Conservation (phyloP, 2,113 vertebrate genomes). For the Dipodomys spectabilis region DNA sequence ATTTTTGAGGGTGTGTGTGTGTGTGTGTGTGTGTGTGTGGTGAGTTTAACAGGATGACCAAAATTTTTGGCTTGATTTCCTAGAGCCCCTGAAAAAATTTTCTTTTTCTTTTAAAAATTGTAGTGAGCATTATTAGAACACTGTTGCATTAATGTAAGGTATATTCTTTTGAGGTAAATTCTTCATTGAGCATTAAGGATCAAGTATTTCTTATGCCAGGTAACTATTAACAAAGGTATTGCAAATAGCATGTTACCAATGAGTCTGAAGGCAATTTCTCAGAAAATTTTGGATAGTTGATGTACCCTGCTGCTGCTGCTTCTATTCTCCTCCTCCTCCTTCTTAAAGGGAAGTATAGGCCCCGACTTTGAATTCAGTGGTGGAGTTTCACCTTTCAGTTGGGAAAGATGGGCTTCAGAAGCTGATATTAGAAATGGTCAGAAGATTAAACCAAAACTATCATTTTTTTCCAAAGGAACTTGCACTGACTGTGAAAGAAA, state of each 20-base stretch:
- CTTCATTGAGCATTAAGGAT: not conserved
- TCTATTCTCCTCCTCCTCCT: not conserved
- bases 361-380: conserved; percentile 26
- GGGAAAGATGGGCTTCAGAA: not conserved
- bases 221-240: not conserved
- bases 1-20: not conserved
- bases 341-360: not conserved
- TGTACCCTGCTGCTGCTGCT: too few species aligned
- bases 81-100: conserved; percentile 13
- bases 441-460: not conserved
- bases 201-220: not conserved
- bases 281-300: conserved; percentile 28
- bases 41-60: not conserved
- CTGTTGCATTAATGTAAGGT: not conserved
- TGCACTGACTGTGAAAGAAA: not conserved
- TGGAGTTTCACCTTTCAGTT: not conserved
- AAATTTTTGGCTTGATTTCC: not conserved
- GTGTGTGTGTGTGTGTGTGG: not conserved
- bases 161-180: not conserved
- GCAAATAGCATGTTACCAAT: not conserved
- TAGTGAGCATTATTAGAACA: not conserved
- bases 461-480: not conserved
- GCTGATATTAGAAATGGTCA: conserved; percentile 30
- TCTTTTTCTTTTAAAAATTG: not conserved
- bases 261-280: conserved; percentile 45